Conservation (phyloP, 1,140 invertebrate genomes). For the Brachionus rotundiformis region DNA sequence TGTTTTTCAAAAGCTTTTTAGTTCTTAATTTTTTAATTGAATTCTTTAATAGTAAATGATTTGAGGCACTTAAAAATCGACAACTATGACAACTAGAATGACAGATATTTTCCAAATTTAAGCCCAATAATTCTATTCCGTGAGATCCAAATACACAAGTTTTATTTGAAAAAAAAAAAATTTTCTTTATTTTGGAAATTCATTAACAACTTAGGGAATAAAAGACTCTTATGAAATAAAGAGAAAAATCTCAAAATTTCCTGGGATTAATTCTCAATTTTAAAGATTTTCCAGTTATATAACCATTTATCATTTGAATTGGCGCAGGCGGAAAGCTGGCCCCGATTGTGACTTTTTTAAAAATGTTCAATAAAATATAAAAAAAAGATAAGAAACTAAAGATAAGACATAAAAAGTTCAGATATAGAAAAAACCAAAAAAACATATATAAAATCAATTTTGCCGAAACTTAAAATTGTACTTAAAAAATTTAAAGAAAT, state of each 20-base stretch:
- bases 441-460: slow-evolving; percentile 6
- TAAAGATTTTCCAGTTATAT: neutral
- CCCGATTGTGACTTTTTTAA: neutral
- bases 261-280: slow-evolving; percentile 37
- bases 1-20: slow-evolving; percentile 4
- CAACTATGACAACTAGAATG: slow-evolving; percentile 45
- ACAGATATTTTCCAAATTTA: slow-evolving; percentile 35
- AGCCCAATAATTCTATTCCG: slow-evolving; percentile 1
- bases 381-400: neutral
- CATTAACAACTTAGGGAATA: slow-evolving; percentile 16
- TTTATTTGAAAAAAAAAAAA: neutral
- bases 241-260: slow-evolving; percentile 12
- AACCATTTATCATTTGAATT: slow-evolving; percentile 25
- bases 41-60: slow-evolving; percentile 34
- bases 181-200: neutral
- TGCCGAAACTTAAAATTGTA: slow-evolving; percentile 28
- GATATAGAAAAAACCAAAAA: neutral
- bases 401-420: neutral
- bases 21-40: slow-evolving; percentile 50
- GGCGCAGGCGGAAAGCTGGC: neutral
- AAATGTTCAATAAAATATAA: neutral
- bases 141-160: neutral
- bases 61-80: slow-evolving; percentile 23
- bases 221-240: slow-evolving; percentile 16
- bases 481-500: slow-evolving; percentile 26